phyloP scores from a whole-genome alignment of 2,888 invertebrate genomes.

The Cantharis rustica region DNA sequence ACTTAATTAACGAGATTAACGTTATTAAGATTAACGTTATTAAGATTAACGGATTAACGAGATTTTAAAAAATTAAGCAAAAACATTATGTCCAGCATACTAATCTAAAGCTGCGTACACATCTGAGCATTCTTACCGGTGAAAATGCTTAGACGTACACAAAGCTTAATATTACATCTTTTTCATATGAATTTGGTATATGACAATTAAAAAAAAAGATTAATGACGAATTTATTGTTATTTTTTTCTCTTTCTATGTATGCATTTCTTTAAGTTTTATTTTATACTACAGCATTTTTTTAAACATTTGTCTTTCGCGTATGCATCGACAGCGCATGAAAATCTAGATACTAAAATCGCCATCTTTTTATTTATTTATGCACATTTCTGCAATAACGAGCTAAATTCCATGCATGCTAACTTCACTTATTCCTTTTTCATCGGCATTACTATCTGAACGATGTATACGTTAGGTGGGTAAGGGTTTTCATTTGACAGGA shows the following conservation, averaged over 20 bases:
- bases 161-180: no score
- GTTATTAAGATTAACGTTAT: no score
- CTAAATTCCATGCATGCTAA: not conserved
- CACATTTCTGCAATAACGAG: not conserved
- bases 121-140: no score
- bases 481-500: constrained; percentile 36
- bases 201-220: no score
- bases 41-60: no score
- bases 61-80: no score
- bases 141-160: no score
- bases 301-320: not conserved
- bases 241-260: not conserved
- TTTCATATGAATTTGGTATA: no score
- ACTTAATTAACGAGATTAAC: no score
- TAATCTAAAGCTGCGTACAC: no score
- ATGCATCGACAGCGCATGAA: no score
- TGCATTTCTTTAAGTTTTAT: not conserved
- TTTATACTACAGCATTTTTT: not conserved
- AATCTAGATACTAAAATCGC: not conserved
- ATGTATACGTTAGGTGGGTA: constrained; percentile 22
- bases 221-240: not conserved
- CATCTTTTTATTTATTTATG: not conserved
- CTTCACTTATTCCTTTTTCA: not conserved
- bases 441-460: constrained; percentile 16
- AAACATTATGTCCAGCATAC: no score